Base-by-base conservation (phyloP, 2,888 invertebrate species). In the Trichacis sp. region DNA sequence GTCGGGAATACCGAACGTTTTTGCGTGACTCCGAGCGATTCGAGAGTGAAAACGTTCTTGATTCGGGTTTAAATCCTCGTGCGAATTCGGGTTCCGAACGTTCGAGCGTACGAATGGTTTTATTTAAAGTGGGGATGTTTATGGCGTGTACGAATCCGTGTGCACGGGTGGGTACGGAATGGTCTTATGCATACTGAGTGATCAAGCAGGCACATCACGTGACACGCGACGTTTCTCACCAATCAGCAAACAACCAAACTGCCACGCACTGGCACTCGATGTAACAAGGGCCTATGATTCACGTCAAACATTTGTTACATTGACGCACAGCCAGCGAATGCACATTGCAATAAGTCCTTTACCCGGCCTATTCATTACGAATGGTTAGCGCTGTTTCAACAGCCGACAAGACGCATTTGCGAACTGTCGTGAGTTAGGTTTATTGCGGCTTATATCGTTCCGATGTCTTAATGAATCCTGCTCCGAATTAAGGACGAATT, bases 191-290 rank as follows among this genome's bases (percentile, higher is more conserved):
- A 36, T 48, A 42, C 57, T 64, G 68, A 68, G 64, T 68, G 68
- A 68, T 68, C 63, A 61, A 68, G 57, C 50, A 48, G 57, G 29
- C 56, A 12, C 60, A 51, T 60, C 66, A 66, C 58, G 66, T 62
- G 66, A 66, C 67, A 68, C 63, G 47, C 59, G 67, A 57, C 63
- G 57, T 45, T 63, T 63, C 67, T 51, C 63, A 63, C 58, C 67
- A 67, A 67, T 67, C 60, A 63, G 60, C 43, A 30, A 55, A 51
- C 59, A 40, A 43, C 51, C 56, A 50, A 12, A 45, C 45, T 20
- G 45, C 45, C 33, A 43, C 50, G 50, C 51, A 49, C 18, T 19
- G 38, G 36, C 47, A 58, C 57, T 49, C 51, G 5, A n/a, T 46
- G 14, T 40, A 40, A 12, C 40, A 40, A 40, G 29, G 6, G 14